Percentiles rank a stretch among this genome's conserved stretches.
Conservation (phyloP, 2,113 vertebrate genomes). For the pig (Sus scrofa) region T2T-Sscrofa CM000812.6:199049501-199050000, state of each 20-base stretch:
- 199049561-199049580: neutral
- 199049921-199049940: too few relatives aligned
- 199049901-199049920: too few relatives aligned
- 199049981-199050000: too few relatives aligned
- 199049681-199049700: neutral
- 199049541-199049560: neutral
- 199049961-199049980: too few relatives aligned
- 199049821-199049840: neutral
- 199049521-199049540: neutral
- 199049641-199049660: neutral
- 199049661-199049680: neutral
- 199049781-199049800: neutral
- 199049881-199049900: too few relatives aligned
- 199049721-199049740: neutral
- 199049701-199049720: neutral
- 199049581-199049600: neutral
- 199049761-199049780: neutral
- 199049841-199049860: neutral
- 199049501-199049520: neutral
- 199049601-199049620: neutral
- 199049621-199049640: neutral
- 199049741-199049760: neutral
- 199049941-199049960: too few relatives aligned
- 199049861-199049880: too few relatives aligned
- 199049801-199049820: neutral